Conservation (phyloP, 2,797 vertebrate species). For the Apogon talboti region DNA sequence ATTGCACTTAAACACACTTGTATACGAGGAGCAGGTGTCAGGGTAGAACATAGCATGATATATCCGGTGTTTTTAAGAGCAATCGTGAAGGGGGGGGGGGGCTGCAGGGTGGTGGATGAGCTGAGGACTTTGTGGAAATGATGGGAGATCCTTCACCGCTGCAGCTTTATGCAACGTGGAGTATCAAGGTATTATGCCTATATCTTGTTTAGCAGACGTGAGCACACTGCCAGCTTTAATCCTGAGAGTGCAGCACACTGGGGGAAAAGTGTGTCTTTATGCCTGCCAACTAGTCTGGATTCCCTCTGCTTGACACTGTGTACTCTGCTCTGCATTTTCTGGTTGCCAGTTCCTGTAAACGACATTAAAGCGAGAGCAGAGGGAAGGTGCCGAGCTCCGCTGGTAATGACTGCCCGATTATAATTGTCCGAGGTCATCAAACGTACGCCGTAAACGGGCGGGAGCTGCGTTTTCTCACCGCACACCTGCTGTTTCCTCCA, state of each 20-base stretch:
- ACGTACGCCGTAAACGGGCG: background rate
- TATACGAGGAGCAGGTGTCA: constrained; percentile 36
- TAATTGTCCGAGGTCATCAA: constrained; percentile 47
- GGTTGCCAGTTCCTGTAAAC: constrained; percentile 59
- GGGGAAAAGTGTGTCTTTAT: constrained; percentile 60
- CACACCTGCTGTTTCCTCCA: constrained; percentile 1
- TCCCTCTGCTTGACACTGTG: constrained; percentile 63
- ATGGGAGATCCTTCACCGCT: constrained; percentile 16
- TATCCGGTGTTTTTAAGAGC: too few relatives aligned
- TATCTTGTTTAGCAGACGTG: constrained; percentile 70
- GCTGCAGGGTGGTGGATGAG: constrained; percentile 11
- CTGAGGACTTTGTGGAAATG: constrained; percentile 3
- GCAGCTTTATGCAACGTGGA: constrained; percentile 32
- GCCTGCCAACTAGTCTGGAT: constrained; percentile 71
- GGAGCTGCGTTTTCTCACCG: background rate
- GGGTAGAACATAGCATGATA: too few relatives aligned
- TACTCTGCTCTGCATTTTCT: constrained; percentile 46
- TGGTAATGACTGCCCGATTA: constrained; percentile 58
- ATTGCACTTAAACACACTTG: constrained; percentile 17
- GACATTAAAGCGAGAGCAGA: constrained; percentile 41
- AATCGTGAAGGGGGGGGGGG: too few relatives aligned
- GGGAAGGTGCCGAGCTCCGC: constrained; percentile 38
- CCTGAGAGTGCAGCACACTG: constrained; percentile 52
- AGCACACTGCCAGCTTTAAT: constrained; percentile 65
- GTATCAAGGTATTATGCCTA: constrained; percentile 63